Evolutionary conservation across 2,113 vertebrate genomes (phyloP).

Genomic region (Aptenodytes patagonicus): DNA sequence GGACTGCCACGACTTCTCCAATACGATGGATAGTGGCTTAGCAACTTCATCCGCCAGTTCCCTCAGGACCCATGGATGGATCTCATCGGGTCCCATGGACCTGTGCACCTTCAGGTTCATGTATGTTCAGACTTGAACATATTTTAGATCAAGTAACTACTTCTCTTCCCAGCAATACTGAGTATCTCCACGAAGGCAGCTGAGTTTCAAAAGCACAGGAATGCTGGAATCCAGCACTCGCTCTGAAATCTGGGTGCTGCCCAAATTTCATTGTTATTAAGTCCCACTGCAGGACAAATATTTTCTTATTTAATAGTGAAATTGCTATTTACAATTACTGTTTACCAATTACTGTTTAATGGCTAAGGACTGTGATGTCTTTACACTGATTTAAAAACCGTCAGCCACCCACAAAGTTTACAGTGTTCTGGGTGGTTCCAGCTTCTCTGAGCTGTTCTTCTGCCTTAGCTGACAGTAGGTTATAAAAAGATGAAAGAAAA

Average conservation of each 20-base stretch:
- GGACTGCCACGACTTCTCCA: too few relatives aligned
- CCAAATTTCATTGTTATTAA: neutral
- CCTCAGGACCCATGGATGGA: too few relatives aligned
- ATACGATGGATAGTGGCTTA: too few relatives aligned
- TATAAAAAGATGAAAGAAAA: neutral
- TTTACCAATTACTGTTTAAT: neutral
- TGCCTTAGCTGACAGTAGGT: neutral
- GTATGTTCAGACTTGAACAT: neutral
- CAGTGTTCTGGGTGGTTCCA: neutral
- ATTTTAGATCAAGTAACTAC: fast-evolving
- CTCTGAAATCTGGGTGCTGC: neutral
- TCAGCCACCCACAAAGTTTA: constrained; percentile 9
- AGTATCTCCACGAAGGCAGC: neutral
- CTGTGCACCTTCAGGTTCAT: too few relatives aligned
- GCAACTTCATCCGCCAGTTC: too few relatives aligned
- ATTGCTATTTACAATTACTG: neutral
- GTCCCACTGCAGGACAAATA: neutral
- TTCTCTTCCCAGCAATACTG: neutral
- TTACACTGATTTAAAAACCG: neutral
- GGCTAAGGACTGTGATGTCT: neutral
- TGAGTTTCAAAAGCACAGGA: neutral
- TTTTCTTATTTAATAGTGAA: neutral
- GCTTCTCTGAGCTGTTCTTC: neutral
- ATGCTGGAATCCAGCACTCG: neutral
- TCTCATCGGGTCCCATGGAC: too few relatives aligned